phyloP scores from a whole-genome alignment of 2,888 invertebrate genomes.

The Ophion ellenae region DNA sequence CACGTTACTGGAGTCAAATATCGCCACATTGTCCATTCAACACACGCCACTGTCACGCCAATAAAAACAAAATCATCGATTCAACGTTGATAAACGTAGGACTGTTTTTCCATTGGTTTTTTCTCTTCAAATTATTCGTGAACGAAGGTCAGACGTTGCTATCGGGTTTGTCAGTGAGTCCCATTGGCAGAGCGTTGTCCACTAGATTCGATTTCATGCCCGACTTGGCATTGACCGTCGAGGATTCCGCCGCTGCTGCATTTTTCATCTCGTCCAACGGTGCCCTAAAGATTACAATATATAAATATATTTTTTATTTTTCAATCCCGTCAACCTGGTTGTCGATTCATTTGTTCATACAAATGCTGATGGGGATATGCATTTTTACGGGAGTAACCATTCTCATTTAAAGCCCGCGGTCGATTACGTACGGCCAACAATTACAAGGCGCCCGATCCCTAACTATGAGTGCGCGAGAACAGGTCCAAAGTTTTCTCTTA shows the following conservation, averaged over 20 bases:
- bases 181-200: conserved; percentile 92
- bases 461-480: not conserved
- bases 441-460: not conserved
- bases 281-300: conserved; percentile 86
- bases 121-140: conserved; percentile 38
- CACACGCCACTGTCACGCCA: conserved; percentile 34
- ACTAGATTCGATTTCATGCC: conserved; percentile 91
- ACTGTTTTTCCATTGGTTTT: conserved; percentile 31
- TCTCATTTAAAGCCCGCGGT: not conserved
- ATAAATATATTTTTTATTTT: not conserved
- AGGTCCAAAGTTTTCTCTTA: not conserved
- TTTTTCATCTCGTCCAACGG: conserved; percentile 92
- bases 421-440: conserved; percentile 8
- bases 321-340: not conserved
- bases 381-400: not conserved
- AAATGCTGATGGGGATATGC: not conserved
- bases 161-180: conserved; percentile 89
- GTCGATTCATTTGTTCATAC: not conserved
- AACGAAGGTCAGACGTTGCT: conserved; percentile 87
- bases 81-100: conserved; percentile 12
- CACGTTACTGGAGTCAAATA: conserved; percentile 38
- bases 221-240: conserved; percentile 81
- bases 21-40: conserved; percentile 52
- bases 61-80: conserved; percentile 28
- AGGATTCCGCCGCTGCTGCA: conserved; percentile 85